Evolutionary conservation across 1,140 invertebrate species (phyloP).

Genomic region (Drosophila melanica): DNA sequence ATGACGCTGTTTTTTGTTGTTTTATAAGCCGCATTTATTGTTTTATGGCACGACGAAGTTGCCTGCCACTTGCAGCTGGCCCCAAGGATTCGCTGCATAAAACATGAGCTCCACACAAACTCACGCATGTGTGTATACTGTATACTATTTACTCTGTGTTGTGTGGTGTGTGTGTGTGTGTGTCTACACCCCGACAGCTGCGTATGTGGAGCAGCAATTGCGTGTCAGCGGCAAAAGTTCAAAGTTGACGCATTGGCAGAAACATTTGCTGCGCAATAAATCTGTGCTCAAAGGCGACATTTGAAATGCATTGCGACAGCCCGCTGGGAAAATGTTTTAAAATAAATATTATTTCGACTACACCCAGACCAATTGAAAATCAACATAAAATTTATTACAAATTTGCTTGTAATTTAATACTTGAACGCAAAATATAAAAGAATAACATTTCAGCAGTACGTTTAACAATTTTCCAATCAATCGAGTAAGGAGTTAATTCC

Average conservation of each 20-base stretch:
- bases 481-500: neutral
- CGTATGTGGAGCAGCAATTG: conserved; percentile 48
- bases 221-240: conserved; percentile 53
- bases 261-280: conserved; percentile 47
- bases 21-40: conserved; percentile 73
- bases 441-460: too few species aligned
- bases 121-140: neutral
- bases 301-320: conserved; percentile 21
- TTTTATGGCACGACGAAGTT: conserved; percentile 63
- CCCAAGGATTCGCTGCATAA: conserved; percentile 55
- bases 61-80: conserved; percentile 45
- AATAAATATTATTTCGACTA: neutral
- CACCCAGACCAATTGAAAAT: neutral
- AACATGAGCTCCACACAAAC: conserved; percentile 20
- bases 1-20: conserved; percentile 46
- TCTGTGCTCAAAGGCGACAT: conserved; percentile 28
- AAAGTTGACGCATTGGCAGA: conserved; percentile 47
- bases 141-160: too few species aligned
- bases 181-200: conserved; percentile 30
- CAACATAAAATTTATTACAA: neutral
- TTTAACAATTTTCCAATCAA: too few species aligned
- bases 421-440: too few species aligned
- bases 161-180: too few species aligned
- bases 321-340: conserved; percentile 7
- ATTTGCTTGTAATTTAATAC: neutral